These are phyloP conservation scores for Oxyruncus cristatus DNA, from an alignment of 2,113 vertebrate species.

Conservation along the genomic window DNA sequence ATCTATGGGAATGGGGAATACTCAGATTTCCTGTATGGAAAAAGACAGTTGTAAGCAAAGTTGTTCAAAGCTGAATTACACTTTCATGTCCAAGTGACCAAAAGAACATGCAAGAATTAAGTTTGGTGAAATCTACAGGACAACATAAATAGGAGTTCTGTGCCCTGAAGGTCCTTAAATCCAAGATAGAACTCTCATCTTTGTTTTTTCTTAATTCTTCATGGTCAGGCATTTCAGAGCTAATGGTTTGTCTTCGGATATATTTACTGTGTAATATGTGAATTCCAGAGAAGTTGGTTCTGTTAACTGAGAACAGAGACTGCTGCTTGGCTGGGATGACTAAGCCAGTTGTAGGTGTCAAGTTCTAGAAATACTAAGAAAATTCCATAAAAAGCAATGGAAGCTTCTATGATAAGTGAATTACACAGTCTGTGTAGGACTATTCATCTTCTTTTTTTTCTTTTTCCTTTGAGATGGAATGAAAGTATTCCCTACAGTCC, in stretches of 20 bases:
- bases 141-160: neutral
- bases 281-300: neutral
- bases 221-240: neutral
- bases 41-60: neutral
- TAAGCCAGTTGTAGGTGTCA: neutral
- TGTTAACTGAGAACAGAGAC: neutral
- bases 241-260: neutral
- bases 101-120: constrained; percentile 24
- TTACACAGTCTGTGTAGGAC: neutral
- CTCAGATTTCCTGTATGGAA: constrained; percentile 1
- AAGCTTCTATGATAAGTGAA: neutral
- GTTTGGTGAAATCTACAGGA: neutral
- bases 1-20: constrained; percentile 20
- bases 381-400: neutral
- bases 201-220: neutral
- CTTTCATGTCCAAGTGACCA: constrained; percentile 39
- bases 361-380: neutral
- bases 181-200: neutral
- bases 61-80: neutral
- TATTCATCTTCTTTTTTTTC: neutral
- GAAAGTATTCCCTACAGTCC: neutral
- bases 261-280: neutral
- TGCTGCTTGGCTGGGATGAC: neutral
- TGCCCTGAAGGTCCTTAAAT: neutral
- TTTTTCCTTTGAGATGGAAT: neutral